Conservation (phyloP, 1,140 invertebrate species). For the Caenorhabditis remanei region DNA sequence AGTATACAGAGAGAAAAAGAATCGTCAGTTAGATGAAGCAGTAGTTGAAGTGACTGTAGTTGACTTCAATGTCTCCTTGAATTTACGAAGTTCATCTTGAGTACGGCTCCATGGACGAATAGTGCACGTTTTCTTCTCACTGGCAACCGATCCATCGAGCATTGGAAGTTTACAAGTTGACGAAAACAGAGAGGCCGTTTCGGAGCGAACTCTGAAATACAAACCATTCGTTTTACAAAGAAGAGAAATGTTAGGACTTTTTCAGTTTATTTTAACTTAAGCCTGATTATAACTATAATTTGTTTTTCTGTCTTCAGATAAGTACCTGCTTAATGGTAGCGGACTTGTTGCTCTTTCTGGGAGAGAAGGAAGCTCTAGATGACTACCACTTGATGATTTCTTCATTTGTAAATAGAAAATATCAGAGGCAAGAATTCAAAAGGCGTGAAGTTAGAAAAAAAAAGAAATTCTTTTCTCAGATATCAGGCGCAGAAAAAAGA, state of each 20-base stretch:
- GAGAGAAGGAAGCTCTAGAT: background rate
- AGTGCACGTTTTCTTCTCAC: slow-evolving; percentile 52
- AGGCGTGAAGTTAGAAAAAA: background rate
- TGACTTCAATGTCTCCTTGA: slow-evolving; percentile 59
- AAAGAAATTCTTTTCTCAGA: background rate
- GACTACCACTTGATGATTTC: slow-evolving; percentile 27
- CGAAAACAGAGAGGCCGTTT: slow-evolving; percentile 26
- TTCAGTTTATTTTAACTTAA: background rate
- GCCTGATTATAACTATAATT: no score
- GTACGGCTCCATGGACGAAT: slow-evolving; percentile 56
- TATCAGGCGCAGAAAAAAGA: background rate
- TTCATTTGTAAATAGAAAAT: background rate
- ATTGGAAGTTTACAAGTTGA: slow-evolving; percentile 43
- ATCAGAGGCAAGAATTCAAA: background rate
- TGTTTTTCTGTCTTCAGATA: background rate
- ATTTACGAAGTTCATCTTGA: slow-evolving; percentile 55
- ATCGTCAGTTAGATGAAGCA: background rate
- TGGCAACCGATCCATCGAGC: slow-evolving; percentile 7
- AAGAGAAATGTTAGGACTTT: no score
- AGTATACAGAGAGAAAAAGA: background rate
- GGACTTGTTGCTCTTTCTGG: slow-evolving; percentile 17
- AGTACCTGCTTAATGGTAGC: slow-evolving; percentile 13
- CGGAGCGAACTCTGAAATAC: slow-evolving; percentile 11
- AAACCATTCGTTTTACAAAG: background rate
- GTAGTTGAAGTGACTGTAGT: slow-evolving; percentile 38